Evolutionary conservation across 2,113 vertebrate genomes (phyloP).

Genomic region (Orcinus orca): DNA sequence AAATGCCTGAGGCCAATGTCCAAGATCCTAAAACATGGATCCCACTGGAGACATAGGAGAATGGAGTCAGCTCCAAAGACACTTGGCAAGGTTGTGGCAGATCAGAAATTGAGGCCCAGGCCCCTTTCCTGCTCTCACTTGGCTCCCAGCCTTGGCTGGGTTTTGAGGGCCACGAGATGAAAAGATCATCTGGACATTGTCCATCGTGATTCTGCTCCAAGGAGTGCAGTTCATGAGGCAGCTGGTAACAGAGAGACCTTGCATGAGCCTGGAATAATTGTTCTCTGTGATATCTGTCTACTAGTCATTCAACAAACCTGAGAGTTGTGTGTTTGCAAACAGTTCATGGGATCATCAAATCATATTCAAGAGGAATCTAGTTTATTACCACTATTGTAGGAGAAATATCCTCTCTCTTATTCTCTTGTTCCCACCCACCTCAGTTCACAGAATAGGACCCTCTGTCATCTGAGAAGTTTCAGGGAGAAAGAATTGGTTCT

Average conservation of each 20-base stretch:
- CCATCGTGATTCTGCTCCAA: not conserved
- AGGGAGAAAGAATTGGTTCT: not conserved
- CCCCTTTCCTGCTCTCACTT: not conserved
- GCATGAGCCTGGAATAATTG: not conserved
- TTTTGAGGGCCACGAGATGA: slow-evolving; percentile 35
- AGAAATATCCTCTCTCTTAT: not conserved
- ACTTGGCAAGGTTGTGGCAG: not conserved
- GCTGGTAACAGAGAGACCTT: not conserved
- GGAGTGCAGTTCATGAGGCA: not conserved
- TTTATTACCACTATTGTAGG: not conserved
- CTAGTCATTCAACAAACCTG: not conserved
- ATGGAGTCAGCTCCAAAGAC: not conserved
- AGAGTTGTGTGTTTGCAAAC: not conserved
- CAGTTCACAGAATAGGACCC: not conserved
- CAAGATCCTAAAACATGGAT: not conserved
- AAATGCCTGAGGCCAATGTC: not conserved
- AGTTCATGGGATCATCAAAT: not conserved
- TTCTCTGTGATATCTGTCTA: not conserved
- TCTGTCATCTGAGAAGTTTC: not conserved
- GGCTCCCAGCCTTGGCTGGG: not conserved
- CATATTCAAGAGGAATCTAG: not conserved
- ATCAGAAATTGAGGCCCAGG: not conserved
- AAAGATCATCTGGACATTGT: slow-evolving; percentile 17
- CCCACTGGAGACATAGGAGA: not conserved
- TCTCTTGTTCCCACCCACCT: not conserved